A percentile compares a stretch with the other conserved stretches of the same genome.
Evolutionary conservation across 2,797 vertebrate species (phyloP).

Genomic region (Argyrosomus regius): DNA sequence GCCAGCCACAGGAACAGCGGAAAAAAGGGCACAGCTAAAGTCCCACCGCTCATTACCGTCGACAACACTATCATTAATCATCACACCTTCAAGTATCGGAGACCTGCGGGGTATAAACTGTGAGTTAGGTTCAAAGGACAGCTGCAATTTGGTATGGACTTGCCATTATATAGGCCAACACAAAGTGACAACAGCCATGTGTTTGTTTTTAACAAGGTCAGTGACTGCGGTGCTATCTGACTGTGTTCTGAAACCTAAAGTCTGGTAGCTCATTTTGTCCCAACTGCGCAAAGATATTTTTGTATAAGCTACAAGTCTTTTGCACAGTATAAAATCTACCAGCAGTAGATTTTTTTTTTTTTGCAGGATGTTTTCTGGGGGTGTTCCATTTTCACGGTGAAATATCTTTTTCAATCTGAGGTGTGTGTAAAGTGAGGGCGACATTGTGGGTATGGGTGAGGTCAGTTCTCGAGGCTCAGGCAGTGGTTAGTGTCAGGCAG

Average conservation of each 20-base stretch:
- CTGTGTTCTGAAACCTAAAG: not conserved
- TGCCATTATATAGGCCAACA: slow-evolving; percentile 46
- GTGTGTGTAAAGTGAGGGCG: slow-evolving; percentile 18
- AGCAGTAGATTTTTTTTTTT: not conserved
- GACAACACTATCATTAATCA: slow-evolving; percentile 68
- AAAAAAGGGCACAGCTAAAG: slow-evolving; percentile 51
- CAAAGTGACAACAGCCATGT: slow-evolving; percentile 27
- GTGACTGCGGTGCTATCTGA: not conserved
- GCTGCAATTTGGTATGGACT: slow-evolving; percentile 8
- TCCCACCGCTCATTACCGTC: slow-evolving; percentile 61
- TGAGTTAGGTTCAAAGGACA: slow-evolving; percentile 27
- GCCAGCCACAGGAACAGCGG: slow-evolving; percentile 64
- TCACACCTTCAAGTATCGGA: slow-evolving; percentile 42
- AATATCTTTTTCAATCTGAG: not conserved
- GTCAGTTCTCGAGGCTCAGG: slow-evolving; percentile 43
- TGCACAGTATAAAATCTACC: not conserved
- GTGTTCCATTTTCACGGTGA: not conserved
- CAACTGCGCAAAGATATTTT: not conserved
- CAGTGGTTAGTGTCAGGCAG: slow-evolving; percentile 44
- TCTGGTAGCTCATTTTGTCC: not conserved
- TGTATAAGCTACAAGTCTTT: not conserved
- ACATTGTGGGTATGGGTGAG: slow-evolving; percentile 30
- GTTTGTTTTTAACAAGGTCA: slow-evolving; percentile 44
- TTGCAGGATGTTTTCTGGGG: not conserved
- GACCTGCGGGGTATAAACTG: slow-evolving; percentile 44